Base-by-base conservation (phyloP, 2,113 vertebrate genomes). In the Salvelinus fontinalis region DNA sequence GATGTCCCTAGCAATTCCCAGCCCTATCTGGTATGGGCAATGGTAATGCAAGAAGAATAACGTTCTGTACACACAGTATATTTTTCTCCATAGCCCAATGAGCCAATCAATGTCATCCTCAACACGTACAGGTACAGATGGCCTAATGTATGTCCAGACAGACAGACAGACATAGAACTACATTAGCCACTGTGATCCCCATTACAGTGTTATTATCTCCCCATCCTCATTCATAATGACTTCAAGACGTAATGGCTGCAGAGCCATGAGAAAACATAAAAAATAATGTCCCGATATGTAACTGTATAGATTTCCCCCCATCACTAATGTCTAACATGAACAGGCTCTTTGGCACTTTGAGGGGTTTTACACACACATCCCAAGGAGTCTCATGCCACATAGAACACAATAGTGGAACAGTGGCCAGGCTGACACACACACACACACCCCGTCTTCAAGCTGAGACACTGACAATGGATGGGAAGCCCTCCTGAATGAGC, bases 161-260 rank as follows among this genome's bases (percentile, higher is more conserved):
- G 20, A 9, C 60, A 64, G 60, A 26, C n/a, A 64, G 57, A 60
- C 14, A 60, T 8, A n/a, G 60, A 64, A 51, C 49, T 54, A 54
- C 51, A 4, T 16, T 54, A 73, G 49, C 72, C 72, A 73, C 70
- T 85, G 87, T 87, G 80, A 86, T 83, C 83, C 84, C 79, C 86
- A 91, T 92, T 91, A 92, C 90, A 90, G 90, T 91, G 88, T 81
- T 78, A 64, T n/a, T 1, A 82, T 73, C 51, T 54, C 16, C 51
- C 4, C 51, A 54, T 85, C 89, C 85, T 54, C 70, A 84, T 83
- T 90, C 87, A 90, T 90, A 87, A 91, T 89, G 86, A 86, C 90
- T 93, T 93, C 91, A 93, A 93, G 89, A 90, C 84, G 90, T 93
- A 93, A 93, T 93, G 88, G 84, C 82, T 83, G 80, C 89, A 85